These are phyloP conservation scores for Gymnobelideus leadbeateri DNA, from an alignment of 2,113 vertebrate genomes.

Conservation along the genomic window DNA sequence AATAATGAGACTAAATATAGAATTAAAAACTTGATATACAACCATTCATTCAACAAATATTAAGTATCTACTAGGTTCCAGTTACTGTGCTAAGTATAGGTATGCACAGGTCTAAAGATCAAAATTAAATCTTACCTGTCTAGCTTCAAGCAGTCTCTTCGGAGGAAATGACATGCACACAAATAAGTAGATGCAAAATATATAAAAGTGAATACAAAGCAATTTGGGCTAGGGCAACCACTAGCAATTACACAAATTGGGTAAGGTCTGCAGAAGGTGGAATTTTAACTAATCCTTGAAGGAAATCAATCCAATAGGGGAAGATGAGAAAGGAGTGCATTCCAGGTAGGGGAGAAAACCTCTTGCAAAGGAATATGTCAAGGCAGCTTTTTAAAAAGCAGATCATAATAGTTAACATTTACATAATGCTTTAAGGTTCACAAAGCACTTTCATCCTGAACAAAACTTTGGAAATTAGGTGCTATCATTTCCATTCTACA, in stretches of 20 bases:
- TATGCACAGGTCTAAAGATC: neutral
- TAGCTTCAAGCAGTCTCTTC: neutral
- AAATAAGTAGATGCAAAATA: neutral
- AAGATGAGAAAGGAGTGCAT: too few species aligned
- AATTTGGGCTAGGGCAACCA: neutral
- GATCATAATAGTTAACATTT: too few species aligned
- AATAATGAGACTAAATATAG: constrained; percentile 1
- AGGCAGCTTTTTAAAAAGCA: too few species aligned
- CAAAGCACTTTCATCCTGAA: too few species aligned
- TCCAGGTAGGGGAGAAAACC: too few species aligned
- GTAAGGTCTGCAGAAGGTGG: neutral
- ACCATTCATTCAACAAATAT: neutral
- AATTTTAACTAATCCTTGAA: neutral
- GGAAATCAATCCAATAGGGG: too few species aligned
- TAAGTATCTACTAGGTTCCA: neutral
- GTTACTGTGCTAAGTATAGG: neutral
- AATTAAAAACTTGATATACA: neutral
- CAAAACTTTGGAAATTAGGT: neutral
- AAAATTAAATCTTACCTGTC: neutral
- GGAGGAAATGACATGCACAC: neutral
- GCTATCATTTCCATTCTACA: neutral
- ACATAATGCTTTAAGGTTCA: too few species aligned
- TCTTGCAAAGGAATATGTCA: too few species aligned
- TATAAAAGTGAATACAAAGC: neutral
- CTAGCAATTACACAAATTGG: neutral